Conservation (phyloP, 2,888 invertebrate species). For the Adelphocoris suturalis region DNA sequence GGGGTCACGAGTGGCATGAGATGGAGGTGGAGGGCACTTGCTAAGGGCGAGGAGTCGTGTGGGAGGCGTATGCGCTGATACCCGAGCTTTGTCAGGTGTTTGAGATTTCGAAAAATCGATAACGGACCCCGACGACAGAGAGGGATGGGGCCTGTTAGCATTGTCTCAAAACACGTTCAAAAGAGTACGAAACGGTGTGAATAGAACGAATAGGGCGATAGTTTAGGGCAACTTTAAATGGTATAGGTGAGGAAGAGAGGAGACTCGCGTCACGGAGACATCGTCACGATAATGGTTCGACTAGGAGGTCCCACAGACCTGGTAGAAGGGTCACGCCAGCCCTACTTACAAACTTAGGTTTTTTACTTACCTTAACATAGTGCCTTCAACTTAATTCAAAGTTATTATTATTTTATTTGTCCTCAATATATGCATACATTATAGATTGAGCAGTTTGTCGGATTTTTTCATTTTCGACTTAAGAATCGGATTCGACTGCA, state of each 20-base stretch:
- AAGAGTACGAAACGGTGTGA: conserved; percentile 42
- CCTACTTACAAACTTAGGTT: background rate
- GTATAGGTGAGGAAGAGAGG: background rate
- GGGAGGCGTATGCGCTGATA: conserved; percentile 22
- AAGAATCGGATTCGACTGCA: too few relatives aligned
- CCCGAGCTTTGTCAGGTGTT: conserved; percentile 1
- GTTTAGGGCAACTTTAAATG: conserved; percentile 21
- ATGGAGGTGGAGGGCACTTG: conserved; percentile 5
- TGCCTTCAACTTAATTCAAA: too few relatives aligned
- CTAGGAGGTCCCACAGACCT: background rate
- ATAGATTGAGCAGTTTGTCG: too few relatives aligned
- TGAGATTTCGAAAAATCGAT: conserved; percentile 6
- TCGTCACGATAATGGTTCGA: conserved; percentile 32
- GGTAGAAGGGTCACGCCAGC: conserved; percentile 17
- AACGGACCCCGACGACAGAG: conserved; percentile 2
- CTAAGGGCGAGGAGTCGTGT: conserved; percentile 7
- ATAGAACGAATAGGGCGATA: background rate
- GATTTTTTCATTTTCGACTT: too few relatives aligned
- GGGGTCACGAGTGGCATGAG: conserved; percentile 23
- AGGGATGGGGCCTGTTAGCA: conserved; percentile 11
- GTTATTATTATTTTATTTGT: too few relatives aligned
- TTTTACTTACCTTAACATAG: too few relatives aligned
- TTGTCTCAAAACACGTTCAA: conserved; percentile 32
- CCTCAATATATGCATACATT: too few relatives aligned
- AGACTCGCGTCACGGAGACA: conserved; percentile 5